These are phyloP conservation scores for Sebastiscus tertius DNA, from an alignment of 2,797 vertebrate species.

Conservation along the genomic window DNA sequence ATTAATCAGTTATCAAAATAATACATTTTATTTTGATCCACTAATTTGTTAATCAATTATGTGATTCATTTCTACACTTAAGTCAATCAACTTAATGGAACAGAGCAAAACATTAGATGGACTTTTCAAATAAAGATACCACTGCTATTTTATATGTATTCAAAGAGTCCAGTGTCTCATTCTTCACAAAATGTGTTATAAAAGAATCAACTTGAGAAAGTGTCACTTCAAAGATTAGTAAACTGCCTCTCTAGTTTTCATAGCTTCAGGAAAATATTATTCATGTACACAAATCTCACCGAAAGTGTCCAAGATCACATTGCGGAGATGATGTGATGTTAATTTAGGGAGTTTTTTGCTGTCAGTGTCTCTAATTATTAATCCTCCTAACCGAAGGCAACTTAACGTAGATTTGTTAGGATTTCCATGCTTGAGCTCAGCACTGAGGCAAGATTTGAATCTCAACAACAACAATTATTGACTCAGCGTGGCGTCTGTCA, in stretches of 20 bases:
- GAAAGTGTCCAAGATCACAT: not conserved
- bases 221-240: slow-evolving; percentile 12
- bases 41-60: not conserved
- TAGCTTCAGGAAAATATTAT: slow-evolving; percentile 16
- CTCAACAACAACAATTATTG: slow-evolving; percentile 10
- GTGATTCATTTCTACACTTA: not conserved
- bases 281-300: slow-evolving; percentile 3
- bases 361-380: slow-evolving; percentile 42
- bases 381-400: slow-evolving; percentile 1
- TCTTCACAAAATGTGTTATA: not conserved
- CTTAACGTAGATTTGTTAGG: slow-evolving; percentile 27
- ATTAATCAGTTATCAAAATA: not conserved
- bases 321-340: slow-evolving; percentile 1
- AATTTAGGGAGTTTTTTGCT: slow-evolving; percentile 20
- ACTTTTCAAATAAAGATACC: not conserved
- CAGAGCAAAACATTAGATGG: not conserved
- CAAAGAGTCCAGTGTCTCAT: not conserved
- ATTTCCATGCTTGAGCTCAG: slow-evolving; percentile 33
- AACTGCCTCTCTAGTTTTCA: slow-evolving; percentile 7
- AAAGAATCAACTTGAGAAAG: not conserved
- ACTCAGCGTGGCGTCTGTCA: slow-evolving; percentile 1
- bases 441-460: slow-evolving; percentile 12
- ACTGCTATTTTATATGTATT: not conserved
- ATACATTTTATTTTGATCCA: not conserved
- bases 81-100: not conserved